phyloP scores from a whole-genome alignment of 2,888 invertebrate genomes.

The Drosophila histrio region DNA sequence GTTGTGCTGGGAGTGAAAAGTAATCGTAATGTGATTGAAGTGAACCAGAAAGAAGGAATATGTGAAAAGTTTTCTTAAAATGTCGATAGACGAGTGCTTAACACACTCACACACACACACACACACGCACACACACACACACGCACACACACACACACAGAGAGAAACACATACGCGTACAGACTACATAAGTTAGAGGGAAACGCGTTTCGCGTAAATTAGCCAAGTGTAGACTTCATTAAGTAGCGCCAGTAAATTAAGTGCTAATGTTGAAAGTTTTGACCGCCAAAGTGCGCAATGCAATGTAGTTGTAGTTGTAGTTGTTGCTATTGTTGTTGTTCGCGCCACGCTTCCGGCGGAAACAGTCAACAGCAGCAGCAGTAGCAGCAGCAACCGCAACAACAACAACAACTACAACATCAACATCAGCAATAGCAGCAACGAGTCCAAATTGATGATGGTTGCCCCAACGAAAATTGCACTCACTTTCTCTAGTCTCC shows the following conservation, averaged over 20 bases:
- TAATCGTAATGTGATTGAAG: slow-evolving; percentile 28
- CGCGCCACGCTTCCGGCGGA: slow-evolving; percentile 61
- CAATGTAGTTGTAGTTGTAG: slow-evolving; percentile 41
- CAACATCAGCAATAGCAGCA: slow-evolving; percentile 30
- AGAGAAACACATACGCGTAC: not conserved
- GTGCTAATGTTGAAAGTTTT: slow-evolving; percentile 79
- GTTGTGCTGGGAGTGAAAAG: not conserved
- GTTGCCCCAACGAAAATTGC: slow-evolving; percentile 70
- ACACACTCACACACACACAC: not conserved
- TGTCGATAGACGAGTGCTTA: slow-evolving; percentile 23
- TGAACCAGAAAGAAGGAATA: slow-evolving; percentile 20
- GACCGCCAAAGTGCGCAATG: slow-evolving; percentile 67
- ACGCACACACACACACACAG: not conserved
- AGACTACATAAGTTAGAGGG: slow-evolving; percentile 17
- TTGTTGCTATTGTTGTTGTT: slow-evolving; percentile 47
- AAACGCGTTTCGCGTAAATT: slow-evolving; percentile 73
- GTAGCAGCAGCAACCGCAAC: slow-evolving; percentile 24
- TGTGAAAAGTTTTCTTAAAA: slow-evolving; percentile 46
- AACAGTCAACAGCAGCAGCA: slow-evolving; percentile 57
- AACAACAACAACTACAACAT: slow-evolving; percentile 26
- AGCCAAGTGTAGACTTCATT: slow-evolving; percentile 80
- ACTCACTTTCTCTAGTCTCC: slow-evolving; percentile 69
- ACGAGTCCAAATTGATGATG: slow-evolving; percentile 73
- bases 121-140: not conserved
- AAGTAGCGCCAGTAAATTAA: slow-evolving; percentile 79